Evolutionary conservation across 2,113 vertebrate species (phyloP), one percentile per base, ranked within the genome.

Genomic region (Glareola pratincola): DNA sequence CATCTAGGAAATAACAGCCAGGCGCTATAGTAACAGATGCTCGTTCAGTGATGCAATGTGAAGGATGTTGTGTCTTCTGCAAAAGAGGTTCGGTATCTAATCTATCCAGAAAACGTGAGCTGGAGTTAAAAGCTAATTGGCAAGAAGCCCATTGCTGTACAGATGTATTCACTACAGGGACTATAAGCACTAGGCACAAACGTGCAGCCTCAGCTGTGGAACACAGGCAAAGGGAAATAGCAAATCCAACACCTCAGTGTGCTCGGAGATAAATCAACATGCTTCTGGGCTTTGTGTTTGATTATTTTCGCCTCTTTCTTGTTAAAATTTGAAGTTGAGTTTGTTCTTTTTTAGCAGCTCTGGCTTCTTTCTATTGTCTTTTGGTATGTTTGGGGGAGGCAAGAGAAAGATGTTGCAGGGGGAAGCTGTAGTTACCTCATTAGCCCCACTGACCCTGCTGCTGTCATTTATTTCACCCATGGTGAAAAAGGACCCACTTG

Each of bases 1-100:
- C 97, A 96, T 98, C 98, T 97, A 97, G 97, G 97, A 98, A 97
- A 97, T 96, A 94, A 96, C 94, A 95, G 84, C 85, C 94, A 86
- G 93, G 96, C 90, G 39, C 98, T 97, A 21, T 50, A 94, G 98
- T 94, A 98, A 97, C 97, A 94, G 96, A 98, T 97, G 97, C 97
- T 98, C 92, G 80, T 97, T 98, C 97, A 94, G 90, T 72, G 96
- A 96, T 96, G 93, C 94, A 88, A 72, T 50, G 71, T 93, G 94
- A 94, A 96, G 92, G 94, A 96, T 92, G 92, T 53, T 86, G 84
- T 88, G 74, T 85, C 94, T 93, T 93, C 92, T 96, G 78, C n/a
- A 80, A 89, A 96, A 71, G 85, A 95, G 90, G 95, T 90, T 94
- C 94, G 96, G 96, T 98, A 97, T 98, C 96, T 97, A 94, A 97